phyloP scores from a whole-genome alignment of 2,888 invertebrate species.

The Nebria salina region DNA sequence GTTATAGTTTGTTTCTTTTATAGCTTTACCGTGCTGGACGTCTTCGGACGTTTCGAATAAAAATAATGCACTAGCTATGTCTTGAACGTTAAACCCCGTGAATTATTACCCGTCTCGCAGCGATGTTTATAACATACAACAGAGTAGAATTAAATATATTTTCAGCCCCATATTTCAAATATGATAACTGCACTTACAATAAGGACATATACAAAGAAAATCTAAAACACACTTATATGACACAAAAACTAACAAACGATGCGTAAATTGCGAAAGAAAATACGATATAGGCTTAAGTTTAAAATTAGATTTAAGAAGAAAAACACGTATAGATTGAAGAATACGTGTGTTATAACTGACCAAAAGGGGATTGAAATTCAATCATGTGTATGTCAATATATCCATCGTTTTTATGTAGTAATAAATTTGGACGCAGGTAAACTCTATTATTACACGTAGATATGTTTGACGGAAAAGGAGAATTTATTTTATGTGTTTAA shows the following conservation, averaged over 20 bases:
- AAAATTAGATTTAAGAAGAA: not conserved
- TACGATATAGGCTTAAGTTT: too few species aligned
- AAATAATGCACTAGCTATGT: constrained; percentile 56
- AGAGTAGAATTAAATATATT: not conserved
- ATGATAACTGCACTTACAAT: not conserved
- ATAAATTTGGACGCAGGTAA: constrained; percentile 43
- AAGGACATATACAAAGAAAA: too few species aligned
- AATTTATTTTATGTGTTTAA: constrained; percentile 16
- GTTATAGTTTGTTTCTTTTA: constrained; percentile 16
- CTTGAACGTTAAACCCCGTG: constrained; percentile 50
- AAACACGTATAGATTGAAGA: not conserved
- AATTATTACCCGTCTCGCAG: constrained; percentile 12
- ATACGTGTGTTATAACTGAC: constrained; percentile 10
- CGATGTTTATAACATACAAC: not conserved
- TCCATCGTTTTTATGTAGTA: constrained; percentile 31
- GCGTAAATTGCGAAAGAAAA: too few species aligned
- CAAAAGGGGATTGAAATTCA: constrained; percentile 14
- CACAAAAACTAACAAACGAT: too few species aligned
- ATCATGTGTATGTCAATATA: constrained; percentile 26
- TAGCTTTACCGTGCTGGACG: constrained; percentile 14
- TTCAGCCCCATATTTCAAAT: not conserved
- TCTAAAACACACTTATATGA: too few species aligned
- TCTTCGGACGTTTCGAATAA: constrained; percentile 53
- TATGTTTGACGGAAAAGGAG: constrained; percentile 15
- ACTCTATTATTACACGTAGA: constrained; percentile 43